Evolutionary conservation across 2,888 invertebrate genomes (phyloP), one percentile per base, ranked within the genome.

Genomic region (Muscina levida): DNA sequence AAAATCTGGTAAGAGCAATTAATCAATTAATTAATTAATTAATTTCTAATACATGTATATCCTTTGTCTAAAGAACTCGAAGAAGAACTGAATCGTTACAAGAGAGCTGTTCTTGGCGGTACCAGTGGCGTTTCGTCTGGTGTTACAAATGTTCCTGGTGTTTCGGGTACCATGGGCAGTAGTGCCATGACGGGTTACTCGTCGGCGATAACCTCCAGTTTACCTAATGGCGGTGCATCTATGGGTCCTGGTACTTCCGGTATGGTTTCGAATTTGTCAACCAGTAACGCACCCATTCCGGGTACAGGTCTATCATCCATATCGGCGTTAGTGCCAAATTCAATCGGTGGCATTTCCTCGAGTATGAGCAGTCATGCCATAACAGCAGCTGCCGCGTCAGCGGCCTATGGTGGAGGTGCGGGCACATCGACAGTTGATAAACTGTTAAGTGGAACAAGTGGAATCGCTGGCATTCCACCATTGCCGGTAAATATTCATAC

Each of bases 321-420:
- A 85, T 88, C 88, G 85, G 85, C 84, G 82, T 82, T 88, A 82
- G 85, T 88, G 86, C 87, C 88, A 84, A 90, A 89, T 82, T 87
- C 89, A 82, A 87, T 89, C 80, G 87, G 88, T 82, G 89, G 89
- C 84, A 92, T 94, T 88, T 93, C 94, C 86, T 92, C 93, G 82
- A 94, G 94, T 87, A 93, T 94, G 82, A 94, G 94, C 85, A 94
- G 93, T 87, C 94, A 94, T 91, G 94, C 93, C 79, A 90, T 94
- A 84, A 89, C 89, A 84, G 86, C 88, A 75, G 93, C 94, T 85
- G 94, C 94, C 84, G 84, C 87, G 76, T 85, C 88, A 53, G 85
- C 86, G 78, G 79, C 82, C 10, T 83, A 83, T 11, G 74, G 62
- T 62, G 71, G 84, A 62, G 67, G 84, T 10, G 77, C 86, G 88